Conservation (phyloP, 2,113 vertebrate genomes). For the Lonchura striata region DNA sequence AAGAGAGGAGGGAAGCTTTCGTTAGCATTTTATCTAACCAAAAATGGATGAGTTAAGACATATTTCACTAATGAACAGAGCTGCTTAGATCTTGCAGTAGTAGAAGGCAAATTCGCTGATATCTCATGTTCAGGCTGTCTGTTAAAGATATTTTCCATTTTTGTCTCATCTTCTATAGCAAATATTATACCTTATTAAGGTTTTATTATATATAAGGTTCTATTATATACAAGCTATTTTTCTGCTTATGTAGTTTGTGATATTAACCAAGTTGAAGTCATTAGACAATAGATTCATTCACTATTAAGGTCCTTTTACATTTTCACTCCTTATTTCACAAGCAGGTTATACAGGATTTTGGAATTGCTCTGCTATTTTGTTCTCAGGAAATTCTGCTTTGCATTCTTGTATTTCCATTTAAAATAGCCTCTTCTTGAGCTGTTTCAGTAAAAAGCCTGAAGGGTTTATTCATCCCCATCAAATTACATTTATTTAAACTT, state of each 20-base stretch:
- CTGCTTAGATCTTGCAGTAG: background rate
- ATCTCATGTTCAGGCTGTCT: background rate
- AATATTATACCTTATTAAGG: background rate
- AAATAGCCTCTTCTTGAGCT: slow-evolving; percentile 16
- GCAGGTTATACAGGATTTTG: background rate
- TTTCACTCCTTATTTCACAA: background rate
- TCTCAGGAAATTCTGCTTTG: slow-evolving; percentile 14
- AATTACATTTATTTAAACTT: slow-evolving; percentile 66
- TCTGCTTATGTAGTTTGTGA: background rate
- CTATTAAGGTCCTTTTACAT: background rate
- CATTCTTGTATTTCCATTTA: slow-evolving; percentile 22
- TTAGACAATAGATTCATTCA: background rate
- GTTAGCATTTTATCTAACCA: background rate
- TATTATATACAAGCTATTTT: background rate
- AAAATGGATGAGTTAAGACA: background rate
- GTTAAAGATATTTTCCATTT: background rate
- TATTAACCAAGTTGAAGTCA: background rate
- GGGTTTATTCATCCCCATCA: slow-evolving; percentile 61
- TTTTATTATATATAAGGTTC: background rate
- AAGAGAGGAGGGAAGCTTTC: background rate
- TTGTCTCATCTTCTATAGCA: background rate
- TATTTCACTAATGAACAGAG: background rate
- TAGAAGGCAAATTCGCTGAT: background rate
- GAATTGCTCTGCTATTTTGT: background rate
- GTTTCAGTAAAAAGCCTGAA: slow-evolving; percentile 5